Conservation (phyloP, 2,888 invertebrate species). For the Coenonympha glycerion region DNA sequence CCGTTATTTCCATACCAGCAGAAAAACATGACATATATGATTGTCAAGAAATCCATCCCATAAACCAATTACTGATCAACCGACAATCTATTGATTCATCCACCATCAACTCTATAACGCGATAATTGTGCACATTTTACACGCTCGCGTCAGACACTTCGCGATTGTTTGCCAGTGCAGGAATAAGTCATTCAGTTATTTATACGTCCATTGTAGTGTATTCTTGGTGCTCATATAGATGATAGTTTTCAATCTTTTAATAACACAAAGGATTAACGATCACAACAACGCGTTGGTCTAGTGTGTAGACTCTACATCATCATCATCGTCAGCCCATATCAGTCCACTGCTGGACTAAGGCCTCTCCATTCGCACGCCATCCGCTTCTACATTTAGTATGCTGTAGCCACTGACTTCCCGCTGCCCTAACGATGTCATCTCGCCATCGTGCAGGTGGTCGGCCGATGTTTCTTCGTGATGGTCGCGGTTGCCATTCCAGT, state of each 20-base stretch:
- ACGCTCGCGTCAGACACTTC: not conserved
- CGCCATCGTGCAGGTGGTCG: too few species aligned
- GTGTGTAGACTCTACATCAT: too few species aligned
- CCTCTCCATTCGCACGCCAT: too few species aligned
- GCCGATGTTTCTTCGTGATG: too few species aligned
- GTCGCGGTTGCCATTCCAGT: too few species aligned
- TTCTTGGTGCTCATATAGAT: not conserved
- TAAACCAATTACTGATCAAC: conserved; percentile 27
- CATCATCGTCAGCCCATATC: too few species aligned
- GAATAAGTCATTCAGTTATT: conserved; percentile 1
- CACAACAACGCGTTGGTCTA: too few species aligned
- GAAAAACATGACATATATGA: conserved; percentile 37
- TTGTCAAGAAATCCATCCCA: conserved; percentile 36
- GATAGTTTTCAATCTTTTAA: not conserved
- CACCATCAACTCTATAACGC: conserved; percentile 16
- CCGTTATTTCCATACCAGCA: conserved; percentile 57
- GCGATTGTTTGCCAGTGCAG: conserved; percentile 4
- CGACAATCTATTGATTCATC: conserved; percentile 29
- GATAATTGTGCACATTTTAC: conserved; percentile 9
- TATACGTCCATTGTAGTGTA: not conserved
- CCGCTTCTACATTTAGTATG: too few species aligned
- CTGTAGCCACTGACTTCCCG: too few species aligned
- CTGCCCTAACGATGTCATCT: too few species aligned
- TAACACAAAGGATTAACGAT: too few species aligned
- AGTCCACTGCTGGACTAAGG: too few species aligned